Evolutionary conservation across 2,888 invertebrate species (phyloP), one percentile per base, ranked within the genome.

Genomic region (Drosophila cracens): DNA sequence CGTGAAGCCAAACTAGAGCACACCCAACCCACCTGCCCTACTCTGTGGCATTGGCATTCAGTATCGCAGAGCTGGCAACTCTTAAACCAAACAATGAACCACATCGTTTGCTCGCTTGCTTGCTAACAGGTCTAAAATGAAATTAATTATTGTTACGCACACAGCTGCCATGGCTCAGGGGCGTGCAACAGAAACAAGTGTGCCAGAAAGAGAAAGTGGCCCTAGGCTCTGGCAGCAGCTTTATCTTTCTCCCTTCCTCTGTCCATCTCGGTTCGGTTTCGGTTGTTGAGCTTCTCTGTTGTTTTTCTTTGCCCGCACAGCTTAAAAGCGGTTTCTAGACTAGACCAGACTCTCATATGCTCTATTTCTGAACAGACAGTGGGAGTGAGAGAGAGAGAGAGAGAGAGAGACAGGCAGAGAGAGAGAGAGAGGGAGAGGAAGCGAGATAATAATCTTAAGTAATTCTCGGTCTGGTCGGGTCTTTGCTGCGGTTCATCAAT

Each of bases 51-150:
- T 16, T 43, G 64, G 57, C 71, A 68, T 74, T 62, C 79, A 36
- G 79, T 75, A 64, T 66, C 18, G 59, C 36, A 25, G 36, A 33
- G 59, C 25, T 33, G 59, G 58, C 46, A 58, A 57, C 70, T 56
- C 68, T 69, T 72, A 68, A 70, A 69, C 70, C 68, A 77, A 84
- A 73, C 74, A 80, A 74, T 70, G 74, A 68, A 87, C 85, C 89
- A 70, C 85, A 89, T 83, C 89, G 89, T 87, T 89, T 83, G 85
- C 87, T 89, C 76, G 87, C 80, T 84, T 87, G 82, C 89, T 87
- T 86, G 89, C 87, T 75, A 86, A 86, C 87, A 87, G 84, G 86
- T 87, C 87, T 82, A 89, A 86, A 89, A 86, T 89, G 87, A 86
- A 87, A 86, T 86, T 86, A 89, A 86, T 86, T 82, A 86, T 84